A percentile compares a stretch with the other conserved stretches of the same genome.
Evolutionary conservation across 2,113 vertebrate species (phyloP).

Genomic region (Microtus oregoni): DNA sequence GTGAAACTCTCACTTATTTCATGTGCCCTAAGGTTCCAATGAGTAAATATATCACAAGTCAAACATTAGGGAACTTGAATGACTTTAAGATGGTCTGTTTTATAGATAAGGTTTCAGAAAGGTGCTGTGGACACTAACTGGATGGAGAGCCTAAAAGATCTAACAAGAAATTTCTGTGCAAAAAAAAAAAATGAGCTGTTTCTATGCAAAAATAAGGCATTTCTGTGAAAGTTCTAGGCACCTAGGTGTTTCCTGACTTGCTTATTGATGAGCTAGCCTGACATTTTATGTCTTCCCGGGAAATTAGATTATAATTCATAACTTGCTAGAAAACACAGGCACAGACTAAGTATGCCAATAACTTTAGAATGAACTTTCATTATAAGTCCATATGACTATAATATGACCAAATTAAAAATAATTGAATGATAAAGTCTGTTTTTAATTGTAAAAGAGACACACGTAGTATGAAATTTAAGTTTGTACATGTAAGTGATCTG

Average conservation of each 20-base stretch:
- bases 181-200: neutral
- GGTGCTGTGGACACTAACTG: neutral
- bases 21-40: neutral
- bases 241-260: neutral
- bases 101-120: neutral
- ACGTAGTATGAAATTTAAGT: neutral
- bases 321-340: neutral
- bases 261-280: neutral
- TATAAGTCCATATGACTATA: neutral
- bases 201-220: neutral
- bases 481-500: neutral
- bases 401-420: constrained; percentile 6
- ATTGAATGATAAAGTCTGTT: neutral
- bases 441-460: neutral
- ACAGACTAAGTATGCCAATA: neutral
- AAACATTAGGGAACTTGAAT: neutral
- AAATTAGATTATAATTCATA: constrained; percentile 39
- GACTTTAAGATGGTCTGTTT: constrained; percentile 23
- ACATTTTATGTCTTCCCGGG: neutral
- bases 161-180: neutral
- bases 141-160: neutral
- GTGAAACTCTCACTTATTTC: neutral
- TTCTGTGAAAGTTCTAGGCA: neutral
- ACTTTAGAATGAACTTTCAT: neutral
- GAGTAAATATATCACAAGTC: neutral